Evolutionary conservation across 2,113 vertebrate genomes (phyloP).

Genomic region (Charina bottae): DNA sequence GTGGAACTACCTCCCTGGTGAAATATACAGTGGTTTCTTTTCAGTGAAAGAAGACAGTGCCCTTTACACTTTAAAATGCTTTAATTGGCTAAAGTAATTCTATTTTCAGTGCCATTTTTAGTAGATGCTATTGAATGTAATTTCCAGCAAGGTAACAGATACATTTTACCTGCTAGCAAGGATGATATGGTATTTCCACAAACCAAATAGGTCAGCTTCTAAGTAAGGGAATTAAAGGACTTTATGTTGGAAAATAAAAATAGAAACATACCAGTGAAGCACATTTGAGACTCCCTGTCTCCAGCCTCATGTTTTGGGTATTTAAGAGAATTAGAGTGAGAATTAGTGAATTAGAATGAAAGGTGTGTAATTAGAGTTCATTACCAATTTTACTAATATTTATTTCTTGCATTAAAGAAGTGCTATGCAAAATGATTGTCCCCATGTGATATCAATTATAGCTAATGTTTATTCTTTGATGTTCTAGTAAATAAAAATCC

Average conservation of each 20-base stretch:
- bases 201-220: not conserved
- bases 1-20: not conserved
- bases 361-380: not conserved
- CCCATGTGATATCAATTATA: not conserved
- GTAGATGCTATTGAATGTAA: not conserved
- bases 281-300: not conserved
- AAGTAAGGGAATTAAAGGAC: not conserved
- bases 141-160: not conserved
- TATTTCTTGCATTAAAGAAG: not conserved
- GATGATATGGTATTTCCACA: not conserved
- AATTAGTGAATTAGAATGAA: slow-evolving; percentile 7
- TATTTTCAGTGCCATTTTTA: not conserved
- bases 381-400: not conserved
- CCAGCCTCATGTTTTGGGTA: not conserved
- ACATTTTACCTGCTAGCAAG: not conserved
- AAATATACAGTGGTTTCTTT: not conserved
- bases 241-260: not conserved
- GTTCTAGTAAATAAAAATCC: not conserved
- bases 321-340: slow-evolving; percentile 3
- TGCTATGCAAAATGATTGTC: not conserved
- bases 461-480: not conserved
- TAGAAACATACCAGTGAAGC: not conserved
- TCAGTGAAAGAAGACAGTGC: not conserved
- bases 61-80: not conserved
- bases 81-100: not conserved